Evolutionary conservation across 1,140 invertebrate species (phyloP), one percentile per base, ranked within the genome.

Genomic region (Drosophila tropicalis): DNA sequence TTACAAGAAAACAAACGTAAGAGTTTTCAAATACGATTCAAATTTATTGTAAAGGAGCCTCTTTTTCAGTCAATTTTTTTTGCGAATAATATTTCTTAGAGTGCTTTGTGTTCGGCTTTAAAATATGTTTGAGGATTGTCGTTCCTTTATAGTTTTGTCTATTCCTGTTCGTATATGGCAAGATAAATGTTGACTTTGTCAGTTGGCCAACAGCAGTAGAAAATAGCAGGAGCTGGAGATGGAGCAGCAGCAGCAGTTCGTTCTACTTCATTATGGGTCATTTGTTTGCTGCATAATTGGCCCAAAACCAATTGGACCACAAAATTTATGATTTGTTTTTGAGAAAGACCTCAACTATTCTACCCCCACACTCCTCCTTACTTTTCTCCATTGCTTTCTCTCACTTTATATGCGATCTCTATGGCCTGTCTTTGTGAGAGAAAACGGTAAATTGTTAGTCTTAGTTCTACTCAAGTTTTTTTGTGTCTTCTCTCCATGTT

Each of bases 211-310:
- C 68, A 58, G 65, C 73, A 56, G 17, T 55, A 34, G 19, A n/a
- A 12, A 36, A 36, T 36, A 10, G 34, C 34, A 40, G 67, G 34
- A 41, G 36, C 72, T 29, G 51, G 70, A 54, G 63, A 67, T 58
- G 32, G 61, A 69, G 54, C n/a, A 71, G 72, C 58, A 69, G 63
- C 65, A 75, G 70, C 56, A 69, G 55, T 51, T 51, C 17, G 32
- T 62, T 67, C 66, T 67, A 71, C 83, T 86, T 86, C 83, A 86
- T 86, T 86, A 86, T 87, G 83, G 83, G 83, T 86, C 84, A 86
- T 86, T 86, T 86, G 84, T 86, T 89, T 87, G 79, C 84, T 87
- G 83, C 83, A 86, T 86, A 86, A 86, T 86, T 86, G 83, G 82
- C 82, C 71, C 44, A 51, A 62, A n/a, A 68, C 65, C 79, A 87